Percentiles rank a stretch among this genome's conserved stretches.
phyloP scores from a whole-genome alignment of 2,113 vertebrate species.

The Dipodomys merriami region DNA sequence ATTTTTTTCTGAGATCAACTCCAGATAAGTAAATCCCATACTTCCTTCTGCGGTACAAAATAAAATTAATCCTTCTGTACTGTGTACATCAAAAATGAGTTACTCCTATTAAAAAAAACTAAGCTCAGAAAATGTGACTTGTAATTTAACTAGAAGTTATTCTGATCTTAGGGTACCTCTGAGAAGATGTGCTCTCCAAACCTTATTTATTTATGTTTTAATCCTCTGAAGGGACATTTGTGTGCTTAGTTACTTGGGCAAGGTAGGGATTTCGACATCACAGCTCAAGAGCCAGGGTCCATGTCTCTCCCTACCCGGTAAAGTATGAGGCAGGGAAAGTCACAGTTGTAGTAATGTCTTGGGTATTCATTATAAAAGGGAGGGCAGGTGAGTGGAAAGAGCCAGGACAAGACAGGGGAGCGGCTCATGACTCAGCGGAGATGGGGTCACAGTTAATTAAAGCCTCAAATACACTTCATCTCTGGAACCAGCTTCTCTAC shows the following conservation, averaged over 20 bases:
- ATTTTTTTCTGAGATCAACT: conserved; percentile 15
- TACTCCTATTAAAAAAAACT: conserved; percentile 33
- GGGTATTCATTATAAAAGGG: conserved; percentile 42
- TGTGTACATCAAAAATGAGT: background rate
- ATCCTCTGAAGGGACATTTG: background rate
- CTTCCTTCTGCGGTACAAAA: conserved; percentile 7
- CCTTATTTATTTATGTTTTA: background rate
- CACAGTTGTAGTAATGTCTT: background rate
- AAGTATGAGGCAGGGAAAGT: background rate
- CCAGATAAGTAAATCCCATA: conserved; percentile 36
- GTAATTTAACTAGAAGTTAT: conserved; percentile 9
- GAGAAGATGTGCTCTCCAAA: conserved; percentile 25
- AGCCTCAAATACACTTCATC: conserved; percentile 48
- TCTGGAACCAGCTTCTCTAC: conserved; percentile 20
- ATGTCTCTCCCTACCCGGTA: background rate
- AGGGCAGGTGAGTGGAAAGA: background rate
- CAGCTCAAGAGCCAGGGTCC: background rate
- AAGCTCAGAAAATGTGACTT: conserved; percentile 39
- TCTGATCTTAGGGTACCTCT: conserved; percentile 33
- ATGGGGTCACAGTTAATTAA: conserved; percentile 50
- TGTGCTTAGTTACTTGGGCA: background rate
- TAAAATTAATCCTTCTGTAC: conserved; percentile 35
- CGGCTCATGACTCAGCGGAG: background rate
- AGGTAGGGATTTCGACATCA: background rate
- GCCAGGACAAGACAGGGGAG: background rate